These are phyloP conservation scores for Hylia prasina DNA, from an alignment of 2,113 vertebrate genomes.

Conservation along the genomic window DNA sequence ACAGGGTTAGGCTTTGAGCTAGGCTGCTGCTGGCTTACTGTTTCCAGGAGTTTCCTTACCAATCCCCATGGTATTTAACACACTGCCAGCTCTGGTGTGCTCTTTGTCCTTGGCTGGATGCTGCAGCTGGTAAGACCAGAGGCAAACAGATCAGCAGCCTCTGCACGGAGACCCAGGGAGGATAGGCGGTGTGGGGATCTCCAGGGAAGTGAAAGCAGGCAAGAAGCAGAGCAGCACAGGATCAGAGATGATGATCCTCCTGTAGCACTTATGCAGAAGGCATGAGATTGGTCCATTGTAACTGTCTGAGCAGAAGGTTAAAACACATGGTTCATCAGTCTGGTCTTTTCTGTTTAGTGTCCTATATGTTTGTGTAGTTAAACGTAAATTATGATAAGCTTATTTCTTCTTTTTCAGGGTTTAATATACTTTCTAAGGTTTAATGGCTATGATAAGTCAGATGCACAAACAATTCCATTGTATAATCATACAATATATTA, in stretches of 20 bases:
- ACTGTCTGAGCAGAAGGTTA: background rate
- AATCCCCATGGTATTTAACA: fast-evolving
- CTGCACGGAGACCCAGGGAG: fast-evolving
- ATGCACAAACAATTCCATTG: background rate
- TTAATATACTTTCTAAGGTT: background rate
- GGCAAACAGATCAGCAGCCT: background rate
- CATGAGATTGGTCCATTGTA: fast-evolving
- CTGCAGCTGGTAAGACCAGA: background rate
- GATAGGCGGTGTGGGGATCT: fast-evolving
- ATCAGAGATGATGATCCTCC: background rate
- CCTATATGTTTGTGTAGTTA: too few species aligned
- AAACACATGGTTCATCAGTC: background rate
- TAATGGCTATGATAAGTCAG: background rate
- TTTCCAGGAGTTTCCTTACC: background rate
- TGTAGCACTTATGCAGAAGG: fast-evolving
- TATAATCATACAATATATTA: background rate
- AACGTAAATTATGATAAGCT: fast-evolving
- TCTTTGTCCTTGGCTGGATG: background rate
- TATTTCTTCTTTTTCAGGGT: background rate
- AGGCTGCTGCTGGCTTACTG: background rate
- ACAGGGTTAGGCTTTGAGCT: background rate
- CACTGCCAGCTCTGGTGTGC: background rate
- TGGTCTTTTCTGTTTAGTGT: background rate
- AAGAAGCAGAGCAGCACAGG: background rate
- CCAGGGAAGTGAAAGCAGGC: fast-evolving